Base-by-base conservation (phyloP, 1,140 invertebrate species). In the Trachelipus rathkii region DNA sequence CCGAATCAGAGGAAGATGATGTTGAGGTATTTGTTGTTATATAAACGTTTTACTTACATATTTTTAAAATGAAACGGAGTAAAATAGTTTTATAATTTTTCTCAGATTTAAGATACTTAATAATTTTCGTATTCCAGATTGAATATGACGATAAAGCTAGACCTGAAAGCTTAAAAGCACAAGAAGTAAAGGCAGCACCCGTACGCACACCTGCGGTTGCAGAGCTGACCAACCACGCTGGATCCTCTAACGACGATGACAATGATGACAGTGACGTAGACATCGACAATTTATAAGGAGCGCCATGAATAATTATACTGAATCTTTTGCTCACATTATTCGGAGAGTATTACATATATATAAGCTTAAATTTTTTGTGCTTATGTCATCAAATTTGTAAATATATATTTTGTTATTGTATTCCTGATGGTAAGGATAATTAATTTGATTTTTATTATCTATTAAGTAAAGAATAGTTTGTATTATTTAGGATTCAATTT, bases 81-180 rank as follows among this genome's bases (percentile, higher is more conserved):
- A 68, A 73, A 71, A 11, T 60, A 78, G 19, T n/a, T 45, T 60
- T 19, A 44, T 66, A 10, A 2, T 10, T 69, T 19, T 33, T 46
- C 69, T 71, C 19, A 15, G 10, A 76, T 60, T 75, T 24, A 43
- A 71, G 33, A 77, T 67, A 71, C 33, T 79, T 81, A 74, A 77
- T 70, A 24, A 78, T 72, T 71, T 75, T 68, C 45, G 46, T 79
- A 69, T 84, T 85, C 23, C 83, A 92, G 90, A 93, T 95, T 85
- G 93, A 95, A 84, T 95, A 95, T 83, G 90, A 94, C 84, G 93
- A 95, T 85, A 89, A 93, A 84, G 93, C 92, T 33, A 90, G 90
- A 83, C 89, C 89, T 76, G 89, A 91, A 53, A 89, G 91, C 24
- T 87, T 93, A 79, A 91, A 92, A 85, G 89, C 91, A 69, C 88